These are phyloP conservation scores for Pteronotus mesoamericanus DNA, from an alignment of 2,797 vertebrate species.

Conservation along the genomic window DNA sequence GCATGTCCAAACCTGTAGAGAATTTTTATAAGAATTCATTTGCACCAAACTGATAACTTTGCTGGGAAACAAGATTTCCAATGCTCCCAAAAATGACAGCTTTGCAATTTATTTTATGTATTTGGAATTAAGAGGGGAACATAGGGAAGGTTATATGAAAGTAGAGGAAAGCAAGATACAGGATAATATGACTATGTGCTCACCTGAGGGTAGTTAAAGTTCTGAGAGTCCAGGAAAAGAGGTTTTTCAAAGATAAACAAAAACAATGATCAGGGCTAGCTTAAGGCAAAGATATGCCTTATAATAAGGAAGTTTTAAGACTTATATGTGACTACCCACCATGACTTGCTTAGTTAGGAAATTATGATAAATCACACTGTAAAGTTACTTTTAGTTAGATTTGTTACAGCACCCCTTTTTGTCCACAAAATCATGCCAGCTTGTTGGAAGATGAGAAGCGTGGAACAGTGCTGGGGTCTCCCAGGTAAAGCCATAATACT, in stretches of 20 bases:
- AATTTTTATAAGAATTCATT: neutral
- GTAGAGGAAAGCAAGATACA: neutral
- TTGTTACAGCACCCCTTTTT: neutral
- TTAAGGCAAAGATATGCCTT: neutral
- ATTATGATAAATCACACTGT: neutral
- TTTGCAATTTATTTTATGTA: neutral
- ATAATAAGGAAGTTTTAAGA: neutral
- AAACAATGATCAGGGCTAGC: neutral
- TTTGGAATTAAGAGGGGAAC: neutral
- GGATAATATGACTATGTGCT: neutral
- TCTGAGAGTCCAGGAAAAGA: neutral
- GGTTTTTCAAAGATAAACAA: neutral
- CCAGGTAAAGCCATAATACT: neutral
- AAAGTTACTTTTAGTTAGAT: neutral
- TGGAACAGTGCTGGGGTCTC: neutral
- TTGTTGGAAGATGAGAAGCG: neutral
- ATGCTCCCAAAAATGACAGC: neutral
- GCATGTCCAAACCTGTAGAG: neutral
- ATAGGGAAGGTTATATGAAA: neutral
- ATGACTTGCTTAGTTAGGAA: neutral
- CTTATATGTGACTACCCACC: neutral
- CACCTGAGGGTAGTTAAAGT: too few relatives aligned
- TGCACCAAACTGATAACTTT: neutral
- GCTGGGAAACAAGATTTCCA: neutral
- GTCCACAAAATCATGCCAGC: neutral